A percentile compares a stretch with the other conserved stretches of the same genome.
Conservation (phyloP, 2,113 vertebrate genomes). For the Pelecanus crispus region DNA sequence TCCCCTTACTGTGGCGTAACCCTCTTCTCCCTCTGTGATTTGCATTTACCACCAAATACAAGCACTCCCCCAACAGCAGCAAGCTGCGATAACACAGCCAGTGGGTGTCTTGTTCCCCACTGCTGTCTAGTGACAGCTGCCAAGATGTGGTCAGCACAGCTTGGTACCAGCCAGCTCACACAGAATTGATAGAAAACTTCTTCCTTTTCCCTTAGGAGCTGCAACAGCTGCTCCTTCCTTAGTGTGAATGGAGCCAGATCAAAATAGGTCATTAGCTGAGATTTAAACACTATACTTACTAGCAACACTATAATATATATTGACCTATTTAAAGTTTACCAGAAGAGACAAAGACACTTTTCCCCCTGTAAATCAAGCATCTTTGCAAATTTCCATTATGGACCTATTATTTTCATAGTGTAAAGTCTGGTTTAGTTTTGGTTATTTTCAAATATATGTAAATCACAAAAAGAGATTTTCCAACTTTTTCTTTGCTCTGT, state of each 20-base stretch:
- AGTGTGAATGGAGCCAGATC: neutral
- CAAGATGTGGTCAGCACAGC: conserved; percentile 17
- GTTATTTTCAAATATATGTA: neutral
- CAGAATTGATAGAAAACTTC: neutral
- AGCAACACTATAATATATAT: neutral
- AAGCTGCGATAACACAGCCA: neutral
- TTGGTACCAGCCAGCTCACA: neutral
- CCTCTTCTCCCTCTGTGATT: neutral
- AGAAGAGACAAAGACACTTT: neutral
- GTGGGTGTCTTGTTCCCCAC: neutral
- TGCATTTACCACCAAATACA: neutral
- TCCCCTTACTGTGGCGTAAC: neutral
- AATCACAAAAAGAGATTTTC: neutral
- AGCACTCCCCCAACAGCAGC: neutral
- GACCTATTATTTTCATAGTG: neutral
- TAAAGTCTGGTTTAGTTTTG: neutral
- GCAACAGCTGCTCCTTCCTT: neutral
- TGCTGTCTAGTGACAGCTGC: neutral
- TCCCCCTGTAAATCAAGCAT: neutral
- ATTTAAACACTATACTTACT: neutral
- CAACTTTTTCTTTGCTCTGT: neutral
- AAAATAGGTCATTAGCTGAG: neutral
- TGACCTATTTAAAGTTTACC: neutral
- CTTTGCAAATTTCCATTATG: neutral
- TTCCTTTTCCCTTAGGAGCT: neutral